Conservation (phyloP, 1,140 invertebrate genomes). For the Trachymyrmex cornetzi region DNA sequence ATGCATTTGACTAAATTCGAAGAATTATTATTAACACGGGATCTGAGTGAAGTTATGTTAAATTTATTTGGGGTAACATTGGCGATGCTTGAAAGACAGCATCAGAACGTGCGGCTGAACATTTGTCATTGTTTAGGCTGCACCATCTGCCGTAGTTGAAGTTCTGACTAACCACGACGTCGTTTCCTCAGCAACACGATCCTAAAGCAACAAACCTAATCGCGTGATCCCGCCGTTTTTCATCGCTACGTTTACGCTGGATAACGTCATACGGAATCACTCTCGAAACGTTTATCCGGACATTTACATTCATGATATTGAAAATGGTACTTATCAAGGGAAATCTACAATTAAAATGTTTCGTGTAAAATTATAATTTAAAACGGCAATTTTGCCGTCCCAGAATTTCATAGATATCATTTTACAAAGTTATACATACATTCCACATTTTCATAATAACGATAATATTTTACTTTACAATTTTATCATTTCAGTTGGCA, state of each 20-base stretch:
- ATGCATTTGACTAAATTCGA: neutral
- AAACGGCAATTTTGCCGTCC: neutral
- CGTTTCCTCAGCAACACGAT: slow-evolving; percentile 44
- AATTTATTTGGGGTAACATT: slow-evolving; percentile 14
- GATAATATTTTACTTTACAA: slow-evolving; percentile 13
- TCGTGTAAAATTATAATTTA: neutral
- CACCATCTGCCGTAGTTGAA: slow-evolving; percentile 49
- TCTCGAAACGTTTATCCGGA: neutral
- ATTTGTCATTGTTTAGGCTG: slow-evolving; percentile 60
- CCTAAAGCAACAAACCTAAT: slow-evolving; percentile 66
- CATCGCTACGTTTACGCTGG: neutral
- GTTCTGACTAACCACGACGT: slow-evolving; percentile 23
- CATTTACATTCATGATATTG: neutral
- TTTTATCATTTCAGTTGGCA: neutral
- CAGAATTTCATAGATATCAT: neutral
- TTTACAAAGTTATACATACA: neutral
- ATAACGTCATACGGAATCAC: slow-evolving; percentile 15
- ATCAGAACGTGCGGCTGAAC: slow-evolving; percentile 6
- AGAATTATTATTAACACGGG: slow-evolving; percentile 1
- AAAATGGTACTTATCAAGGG: neutral
- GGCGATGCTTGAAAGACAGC: slow-evolving; percentile 30
- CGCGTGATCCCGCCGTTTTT: slow-evolving; percentile 41
- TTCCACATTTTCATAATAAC: neutral
- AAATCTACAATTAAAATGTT: neutral
- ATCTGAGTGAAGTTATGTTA: neutral